Conservation (phyloP, 2,888 invertebrate species). For the Aethes cnicana region DNA sequence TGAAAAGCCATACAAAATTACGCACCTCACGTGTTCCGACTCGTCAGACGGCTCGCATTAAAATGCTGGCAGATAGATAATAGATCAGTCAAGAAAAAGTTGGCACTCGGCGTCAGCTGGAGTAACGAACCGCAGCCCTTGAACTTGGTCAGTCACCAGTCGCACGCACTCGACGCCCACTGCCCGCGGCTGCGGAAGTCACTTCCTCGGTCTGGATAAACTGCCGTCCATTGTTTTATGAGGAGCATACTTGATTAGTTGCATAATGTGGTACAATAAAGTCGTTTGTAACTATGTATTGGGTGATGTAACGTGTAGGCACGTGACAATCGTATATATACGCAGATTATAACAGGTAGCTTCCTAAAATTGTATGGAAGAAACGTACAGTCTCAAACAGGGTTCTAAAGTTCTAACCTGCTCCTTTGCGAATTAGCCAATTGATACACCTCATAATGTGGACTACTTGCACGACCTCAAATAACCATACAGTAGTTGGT, state of each 20-base stretch:
- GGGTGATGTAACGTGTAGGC: constrained; percentile 4
- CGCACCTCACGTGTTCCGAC: constrained; percentile 6
- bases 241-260: constrained; percentile 20
- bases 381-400: too few species aligned
- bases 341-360: too few species aligned
- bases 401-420: too few species aligned
- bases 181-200: constrained; percentile 12
- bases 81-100: constrained; percentile 28
- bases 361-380: too few species aligned
- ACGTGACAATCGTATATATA: too few species aligned
- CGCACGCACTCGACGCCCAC: not conserved
- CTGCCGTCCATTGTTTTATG: constrained; percentile 21
- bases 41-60: constrained; percentile 5
- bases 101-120: constrained; percentile 24
- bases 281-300: not conserved
- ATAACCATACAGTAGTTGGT: too few species aligned
- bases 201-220: constrained; percentile 13
- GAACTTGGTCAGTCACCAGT: constrained; percentile 25
- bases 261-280: constrained; percentile 6
- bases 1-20: too few species aligned
- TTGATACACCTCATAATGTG: too few species aligned
- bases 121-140: constrained; percentile 28
- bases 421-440: too few species aligned
- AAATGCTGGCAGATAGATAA: constrained; percentile 23
- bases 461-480: too few species aligned